Conservation (phyloP, 2,113 vertebrate genomes). For the Dasypus novemcinctus region DNA sequence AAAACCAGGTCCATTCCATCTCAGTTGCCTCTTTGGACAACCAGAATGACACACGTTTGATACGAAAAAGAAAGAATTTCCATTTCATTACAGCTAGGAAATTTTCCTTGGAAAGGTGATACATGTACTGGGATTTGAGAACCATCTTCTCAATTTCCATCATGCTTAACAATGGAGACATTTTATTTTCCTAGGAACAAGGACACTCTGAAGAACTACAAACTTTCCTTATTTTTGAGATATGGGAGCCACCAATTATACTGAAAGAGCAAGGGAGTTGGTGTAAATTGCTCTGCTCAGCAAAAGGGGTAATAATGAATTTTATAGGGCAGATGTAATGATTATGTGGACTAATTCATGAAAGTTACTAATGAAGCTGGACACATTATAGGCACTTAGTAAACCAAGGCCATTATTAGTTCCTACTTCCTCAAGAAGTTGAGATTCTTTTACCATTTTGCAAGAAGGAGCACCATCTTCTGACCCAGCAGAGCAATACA, state of each 20-base stretch:
- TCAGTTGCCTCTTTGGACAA: not conserved
- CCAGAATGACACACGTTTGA: not conserved
- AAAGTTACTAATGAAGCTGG: not conserved
- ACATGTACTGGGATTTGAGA: not conserved
- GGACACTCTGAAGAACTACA: not conserved
- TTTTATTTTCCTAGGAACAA: not conserved
- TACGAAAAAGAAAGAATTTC: not conserved
- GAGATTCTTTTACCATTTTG: slow-evolving; percentile 54
- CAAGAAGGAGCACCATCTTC: slow-evolving; percentile 80
- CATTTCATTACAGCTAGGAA: not conserved
- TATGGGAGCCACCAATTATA: not conserved
- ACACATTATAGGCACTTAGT: not conserved
- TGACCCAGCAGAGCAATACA: slow-evolving; percentile 59
- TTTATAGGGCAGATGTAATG: not conserved
- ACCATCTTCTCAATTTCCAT: not conserved
- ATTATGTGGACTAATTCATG: not conserved
- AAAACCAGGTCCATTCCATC: not conserved
- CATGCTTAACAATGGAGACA: not conserved
- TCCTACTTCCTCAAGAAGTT: not conserved
- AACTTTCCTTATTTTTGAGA: no score
- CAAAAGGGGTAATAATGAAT: not conserved
- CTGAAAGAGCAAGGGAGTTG: not conserved
- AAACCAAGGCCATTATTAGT: not conserved
- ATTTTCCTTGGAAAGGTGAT: not conserved
- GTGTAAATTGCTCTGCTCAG: not conserved